Percentiles rank a stretch among this genome's conserved stretches.
Evolutionary conservation across 2,797 vertebrate species (phyloP).

Genomic region (Perdix hodgsoniae): DNA sequence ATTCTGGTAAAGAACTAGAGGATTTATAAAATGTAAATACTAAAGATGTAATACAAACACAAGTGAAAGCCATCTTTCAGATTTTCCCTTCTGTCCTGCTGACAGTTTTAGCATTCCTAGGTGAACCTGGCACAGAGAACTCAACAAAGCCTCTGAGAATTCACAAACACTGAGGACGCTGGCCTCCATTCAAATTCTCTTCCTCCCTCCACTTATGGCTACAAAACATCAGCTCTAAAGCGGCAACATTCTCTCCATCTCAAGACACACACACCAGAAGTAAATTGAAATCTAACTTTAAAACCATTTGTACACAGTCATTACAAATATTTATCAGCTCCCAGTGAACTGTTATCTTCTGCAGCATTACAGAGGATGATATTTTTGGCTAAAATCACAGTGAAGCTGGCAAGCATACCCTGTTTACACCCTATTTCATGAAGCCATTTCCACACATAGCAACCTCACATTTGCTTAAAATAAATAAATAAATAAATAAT

Average conservation of each 20-base stretch:
- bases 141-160: constrained; percentile 48
- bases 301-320: constrained; percentile 8
- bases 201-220: background rate
- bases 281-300: constrained; percentile 41
- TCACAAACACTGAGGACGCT: constrained; percentile 26
- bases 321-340: constrained; percentile 14
- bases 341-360: background rate
- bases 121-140: constrained; percentile 44
- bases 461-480: background rate
- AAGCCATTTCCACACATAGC: background rate
- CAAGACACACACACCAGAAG: background rate
- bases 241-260: background rate
- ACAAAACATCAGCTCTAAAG: constrained; percentile 18
- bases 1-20: constrained; percentile 60
- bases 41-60: constrained; percentile 73
- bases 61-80: constrained; percentile 72
- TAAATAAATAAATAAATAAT: background rate
- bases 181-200: constrained; percentile 2
- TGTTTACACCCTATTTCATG: background rate
- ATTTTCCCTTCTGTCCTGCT: constrained; percentile 53
- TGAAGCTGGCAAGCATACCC: background rate
- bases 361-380: background rate
- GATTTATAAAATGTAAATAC: constrained; percentile 76
- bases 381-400: background rate
- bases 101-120: constrained; percentile 57